Conservation (phyloP, 2,113 vertebrate genomes). For the Podarcis cretensis region DNA sequence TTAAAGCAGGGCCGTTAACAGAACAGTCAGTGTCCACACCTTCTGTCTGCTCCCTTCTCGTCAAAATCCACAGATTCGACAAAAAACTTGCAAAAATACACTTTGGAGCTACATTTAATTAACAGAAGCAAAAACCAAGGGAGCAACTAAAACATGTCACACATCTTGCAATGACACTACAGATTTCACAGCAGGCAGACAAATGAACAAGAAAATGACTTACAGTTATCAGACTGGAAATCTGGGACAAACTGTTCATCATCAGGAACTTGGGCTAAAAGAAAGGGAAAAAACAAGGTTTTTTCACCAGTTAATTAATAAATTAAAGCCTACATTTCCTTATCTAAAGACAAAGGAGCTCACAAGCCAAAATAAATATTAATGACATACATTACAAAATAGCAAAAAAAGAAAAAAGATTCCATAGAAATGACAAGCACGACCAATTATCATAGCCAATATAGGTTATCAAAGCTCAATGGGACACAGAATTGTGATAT, state of each 20-base stretch:
- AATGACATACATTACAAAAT: not conserved
- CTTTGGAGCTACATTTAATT: not conserved
- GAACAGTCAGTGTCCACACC: not conserved
- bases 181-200: not conserved
- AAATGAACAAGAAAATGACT: conserved; percentile 76
- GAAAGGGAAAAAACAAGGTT: conserved; percentile 26
- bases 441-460: not conserved
- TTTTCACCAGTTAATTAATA: not conserved
- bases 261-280: conserved; percentile 94
- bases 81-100: not conserved
- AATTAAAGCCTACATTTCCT: not conserved
- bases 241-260: conserved; percentile 98
- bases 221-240: conserved; percentile 96
- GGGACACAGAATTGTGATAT: not conserved
- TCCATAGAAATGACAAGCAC: no score
- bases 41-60: not conserved
- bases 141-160: not conserved
- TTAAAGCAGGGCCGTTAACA: not conserved
- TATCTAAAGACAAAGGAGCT: not conserved
- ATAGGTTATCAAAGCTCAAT: conserved; percentile 39
- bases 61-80: accelerated
- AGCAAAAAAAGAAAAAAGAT: not conserved
- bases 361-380: not conserved
- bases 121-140: not conserved
- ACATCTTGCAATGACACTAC: conserved; percentile 8